These are phyloP conservation scores for Circaetus gallicus DNA, from an alignment of 2,113 vertebrate genomes.

Conservation along the genomic window DNA sequence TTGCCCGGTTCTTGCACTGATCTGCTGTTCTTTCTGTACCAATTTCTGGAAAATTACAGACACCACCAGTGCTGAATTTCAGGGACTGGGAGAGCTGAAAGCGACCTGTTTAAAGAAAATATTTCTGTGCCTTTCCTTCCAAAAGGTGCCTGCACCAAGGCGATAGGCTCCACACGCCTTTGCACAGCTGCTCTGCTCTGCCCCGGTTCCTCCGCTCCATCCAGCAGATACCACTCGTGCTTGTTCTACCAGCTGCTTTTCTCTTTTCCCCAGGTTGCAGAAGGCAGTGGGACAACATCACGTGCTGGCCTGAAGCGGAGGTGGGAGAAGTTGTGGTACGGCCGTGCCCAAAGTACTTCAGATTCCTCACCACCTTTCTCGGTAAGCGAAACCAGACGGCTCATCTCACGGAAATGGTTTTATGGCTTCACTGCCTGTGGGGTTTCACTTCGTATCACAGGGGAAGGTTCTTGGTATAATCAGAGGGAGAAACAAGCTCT, in stretches of 20 bases:
- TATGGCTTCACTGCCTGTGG: not conserved
- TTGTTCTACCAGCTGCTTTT: not conserved
- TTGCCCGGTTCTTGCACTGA: rapidly evolving
- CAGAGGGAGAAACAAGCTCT: not conserved
- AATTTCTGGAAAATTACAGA: not conserved
- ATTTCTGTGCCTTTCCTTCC: not conserved
- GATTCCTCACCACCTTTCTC: constrained; percentile 76
- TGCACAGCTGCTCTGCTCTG: not conserved
- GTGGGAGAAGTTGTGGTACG: constrained; percentile 82
- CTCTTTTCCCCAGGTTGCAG: constrained; percentile 77
- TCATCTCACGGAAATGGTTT: not conserved
- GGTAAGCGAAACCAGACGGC: constrained; percentile 50
- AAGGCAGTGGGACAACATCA: constrained; percentile 89
- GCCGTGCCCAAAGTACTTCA: constrained; percentile 83
- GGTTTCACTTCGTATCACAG: not conserved
- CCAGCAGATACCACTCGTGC: rapidly evolving
- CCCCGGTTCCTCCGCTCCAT: not conserved
- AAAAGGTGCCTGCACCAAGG: rapidly evolving
- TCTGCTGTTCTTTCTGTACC: not conserved
- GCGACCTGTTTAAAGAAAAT: rapidly evolving
- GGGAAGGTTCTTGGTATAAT: not conserved
- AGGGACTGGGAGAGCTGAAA: not conserved
- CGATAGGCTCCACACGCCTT: not conserved
- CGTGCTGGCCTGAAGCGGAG: constrained; percentile 87
- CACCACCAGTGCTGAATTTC: not conserved